These are phyloP conservation scores for Erythrolamprus reginae DNA, from an alignment of 2,113 vertebrate genomes.

Conservation along the genomic window DNA sequence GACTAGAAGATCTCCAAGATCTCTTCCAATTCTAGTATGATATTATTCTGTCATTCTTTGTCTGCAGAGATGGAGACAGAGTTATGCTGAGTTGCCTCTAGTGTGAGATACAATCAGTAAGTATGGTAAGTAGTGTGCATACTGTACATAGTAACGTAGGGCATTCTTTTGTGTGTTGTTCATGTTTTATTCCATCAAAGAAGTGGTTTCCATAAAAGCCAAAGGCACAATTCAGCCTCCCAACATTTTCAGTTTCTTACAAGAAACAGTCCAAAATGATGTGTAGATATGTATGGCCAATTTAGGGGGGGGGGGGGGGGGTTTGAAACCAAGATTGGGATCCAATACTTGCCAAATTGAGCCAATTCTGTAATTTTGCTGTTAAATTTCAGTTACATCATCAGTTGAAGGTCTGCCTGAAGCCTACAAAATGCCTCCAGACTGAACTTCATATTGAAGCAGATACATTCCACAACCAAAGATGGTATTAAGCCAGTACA, in stretches of 20 bases:
- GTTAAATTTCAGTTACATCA: background rate
- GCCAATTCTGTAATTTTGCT: background rate
- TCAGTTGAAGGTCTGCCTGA: background rate
- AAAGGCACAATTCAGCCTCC: background rate
- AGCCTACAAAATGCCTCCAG: background rate
- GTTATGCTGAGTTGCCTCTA: background rate
- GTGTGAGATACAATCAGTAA: background rate
- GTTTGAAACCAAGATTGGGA: background rate
- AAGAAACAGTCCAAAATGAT: background rate
- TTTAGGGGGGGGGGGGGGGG: fast-evolving
- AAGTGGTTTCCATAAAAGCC: background rate
- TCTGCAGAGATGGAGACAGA: background rate
- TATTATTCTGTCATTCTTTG: background rate
- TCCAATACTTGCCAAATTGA: background rate
- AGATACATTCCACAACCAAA: background rate
- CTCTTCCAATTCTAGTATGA: background rate
- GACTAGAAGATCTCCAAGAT: background rate
- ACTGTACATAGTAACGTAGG: background rate
- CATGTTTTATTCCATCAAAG: background rate
- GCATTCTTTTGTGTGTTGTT: background rate
- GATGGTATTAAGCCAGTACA: constrained; percentile 28
- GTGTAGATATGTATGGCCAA: background rate
- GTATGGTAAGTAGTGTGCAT: background rate
- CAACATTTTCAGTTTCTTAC: background rate
- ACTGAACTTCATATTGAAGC: background rate